Base-by-base conservation (phyloP, 2,797 vertebrate genomes). In the Knipowitschia caucasica region DNA sequence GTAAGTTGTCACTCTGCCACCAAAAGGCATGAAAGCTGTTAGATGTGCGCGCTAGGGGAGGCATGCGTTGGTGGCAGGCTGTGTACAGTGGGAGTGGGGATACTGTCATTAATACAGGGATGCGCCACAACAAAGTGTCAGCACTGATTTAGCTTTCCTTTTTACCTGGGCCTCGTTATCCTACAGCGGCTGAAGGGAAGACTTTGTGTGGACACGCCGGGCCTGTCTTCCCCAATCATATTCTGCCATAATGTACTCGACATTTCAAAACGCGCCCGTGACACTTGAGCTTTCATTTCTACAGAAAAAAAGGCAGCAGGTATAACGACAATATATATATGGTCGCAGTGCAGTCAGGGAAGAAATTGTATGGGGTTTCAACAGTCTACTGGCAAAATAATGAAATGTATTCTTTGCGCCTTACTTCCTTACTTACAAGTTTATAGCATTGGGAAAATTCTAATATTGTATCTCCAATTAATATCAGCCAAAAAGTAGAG, bases 61-160 rank as follows among this genome's bases (percentile, higher is more conserved):
- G 69, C 56, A 80, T 75, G 73, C 66, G 71, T 55, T 65, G 62
- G 77, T 85, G 78, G 83, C 75, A 86, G 80, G 67, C 77, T 78
- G 71, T 77, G 64, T 80, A 78, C 74, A 75, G 74, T 80, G 66
- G 56, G 53, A 79, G 70, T 56, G 75, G 69, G 65, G 77, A 78
- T 75, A 66, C 77, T 79, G 77, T 86, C 85, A 86, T 86, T 85
- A 86, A 84, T 75, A 69, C 56, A 44, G 77, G 75, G 75, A 82
- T n/a, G 68, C 65, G 68, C 50, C 46, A 55, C 56, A 75, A 82
- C 75, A 73, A 53, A 66, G 73, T 72, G 75, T 81, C 78, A 82
- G 55, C 29, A 27, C 70, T 75, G 78, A 80, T 81, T 81, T 73
- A 56, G 60, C 64, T 54, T 69, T 50, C 50, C 34, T 42, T 42